Evolutionary conservation across 2,113 vertebrate species (phyloP).

Genomic region (Heliornis fulica): DNA sequence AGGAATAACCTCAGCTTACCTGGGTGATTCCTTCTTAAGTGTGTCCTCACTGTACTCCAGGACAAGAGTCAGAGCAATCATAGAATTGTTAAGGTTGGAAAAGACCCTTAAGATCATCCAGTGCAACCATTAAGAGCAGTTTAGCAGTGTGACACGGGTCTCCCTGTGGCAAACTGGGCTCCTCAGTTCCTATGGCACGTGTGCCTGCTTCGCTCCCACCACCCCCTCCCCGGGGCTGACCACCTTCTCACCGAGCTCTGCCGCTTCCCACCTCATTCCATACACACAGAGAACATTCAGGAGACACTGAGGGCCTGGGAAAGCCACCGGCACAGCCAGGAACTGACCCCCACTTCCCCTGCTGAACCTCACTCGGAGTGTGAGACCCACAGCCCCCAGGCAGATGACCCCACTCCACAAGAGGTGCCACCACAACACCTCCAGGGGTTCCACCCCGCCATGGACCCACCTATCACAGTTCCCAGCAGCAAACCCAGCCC

Average conservation of each 20-base stretch:
- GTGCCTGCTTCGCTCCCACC: too few relatives aligned
- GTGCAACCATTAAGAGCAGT: too few relatives aligned
- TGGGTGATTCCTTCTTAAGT: conserved; percentile 63
- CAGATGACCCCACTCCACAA: neutral
- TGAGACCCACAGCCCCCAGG: fast-evolving
- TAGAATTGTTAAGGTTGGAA: too few relatives aligned
- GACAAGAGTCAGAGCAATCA: neutral
- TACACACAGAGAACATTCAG: too few relatives aligned
- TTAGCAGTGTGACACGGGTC: too few relatives aligned
- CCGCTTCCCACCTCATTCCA: neutral
- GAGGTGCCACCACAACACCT: neutral
- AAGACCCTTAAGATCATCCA: too few relatives aligned
- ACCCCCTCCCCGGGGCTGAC: too few relatives aligned
- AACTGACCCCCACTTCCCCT: neutral
- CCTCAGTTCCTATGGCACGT: neutral
- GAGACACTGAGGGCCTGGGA: neutral
- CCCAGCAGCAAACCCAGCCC: too few relatives aligned
- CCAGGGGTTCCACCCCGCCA: neutral
- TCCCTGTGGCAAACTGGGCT: neutral
- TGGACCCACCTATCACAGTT: fast-evolving
- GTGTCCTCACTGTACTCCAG: neutral
- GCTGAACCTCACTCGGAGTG: too few relatives aligned
- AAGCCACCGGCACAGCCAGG: neutral
- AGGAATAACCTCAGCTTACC: conserved; percentile 75
- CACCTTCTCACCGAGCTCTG: neutral